A percentile compares a stretch with the other conserved stretches of the same genome.
These are phyloP conservation scores for Trachythela sp. DNA, from an alignment of 64 coral and sea anemone species.

Conservation along the genomic window DNA sequence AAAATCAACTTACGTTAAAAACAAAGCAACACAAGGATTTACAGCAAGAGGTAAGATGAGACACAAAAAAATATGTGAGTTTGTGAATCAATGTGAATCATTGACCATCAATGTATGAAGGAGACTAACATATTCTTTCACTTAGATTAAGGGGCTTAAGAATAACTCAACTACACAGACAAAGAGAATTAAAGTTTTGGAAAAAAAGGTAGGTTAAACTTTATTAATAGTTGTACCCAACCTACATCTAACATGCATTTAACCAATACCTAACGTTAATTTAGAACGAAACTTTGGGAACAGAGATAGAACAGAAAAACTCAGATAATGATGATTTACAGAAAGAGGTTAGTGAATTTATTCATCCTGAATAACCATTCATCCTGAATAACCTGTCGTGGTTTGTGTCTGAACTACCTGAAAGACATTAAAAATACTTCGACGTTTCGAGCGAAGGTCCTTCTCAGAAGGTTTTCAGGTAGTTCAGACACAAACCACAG, in stretches of 20 bases:
- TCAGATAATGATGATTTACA: constrained; percentile 10
- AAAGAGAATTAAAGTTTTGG: constrained; percentile 43
- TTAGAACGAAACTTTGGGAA: constrained; percentile 30
- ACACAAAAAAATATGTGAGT: neutral
- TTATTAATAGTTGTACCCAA: neutral
- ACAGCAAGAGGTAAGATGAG: constrained; percentile 59
- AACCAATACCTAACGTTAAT: neutral
- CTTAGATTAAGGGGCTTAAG: constrained; percentile 53
- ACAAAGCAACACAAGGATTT: constrained; percentile 67
- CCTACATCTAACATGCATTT: neutral
- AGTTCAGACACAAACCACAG: too few species aligned
- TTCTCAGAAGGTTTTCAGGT: too few species aligned
- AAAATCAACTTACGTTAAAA: constrained; percentile 52
- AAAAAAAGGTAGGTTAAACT: constrained; percentile 56
- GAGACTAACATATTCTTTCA: neutral
- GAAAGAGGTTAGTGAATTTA: neutral
- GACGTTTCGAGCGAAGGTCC: too few species aligned
- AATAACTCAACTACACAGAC: constrained; percentile 54
- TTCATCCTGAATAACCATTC: too few species aligned
- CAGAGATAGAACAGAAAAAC: neutral
- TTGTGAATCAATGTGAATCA: neutral
- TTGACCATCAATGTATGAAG: neutral
- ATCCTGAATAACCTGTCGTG: too few species aligned
- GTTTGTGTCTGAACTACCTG: too few species aligned
- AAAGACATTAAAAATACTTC: too few species aligned